Base-by-base conservation (phyloP, 2,888 invertebrate species). In the Punctoribates punctum region DNA sequence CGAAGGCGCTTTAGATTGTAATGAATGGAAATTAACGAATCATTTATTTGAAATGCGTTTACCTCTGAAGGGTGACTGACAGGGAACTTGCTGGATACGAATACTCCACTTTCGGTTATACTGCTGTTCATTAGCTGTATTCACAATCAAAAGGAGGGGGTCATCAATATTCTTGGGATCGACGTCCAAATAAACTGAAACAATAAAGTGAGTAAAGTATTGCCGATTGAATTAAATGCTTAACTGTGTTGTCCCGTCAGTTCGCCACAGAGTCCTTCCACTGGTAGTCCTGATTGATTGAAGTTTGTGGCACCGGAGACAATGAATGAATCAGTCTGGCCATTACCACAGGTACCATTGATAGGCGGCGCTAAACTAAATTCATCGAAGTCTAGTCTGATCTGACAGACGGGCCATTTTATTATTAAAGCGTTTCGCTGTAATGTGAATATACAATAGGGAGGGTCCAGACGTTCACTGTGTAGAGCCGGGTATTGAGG, bases 231-330 rank as follows among this genome's bases (percentile, higher is more conserved):
- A n/a, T n/a, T n/a, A 4, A 51, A 27, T n/a, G 8, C 73, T 62
- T 67, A n/a, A 77, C 77, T 77, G 83, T 94, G 94, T 84, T 90
- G 90, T 17, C 91, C 93, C 46, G 88, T 88, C 81, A 92, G 91
- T 70, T 86, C 86, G 5, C 94, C 94, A 81, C 94, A 94, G 73
- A 93, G 91, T 0, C 89, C 88, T 1, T 93, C 90, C 5, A 90
- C 72, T n/a, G 78, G 78, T 27, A 78, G 72, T 48, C 79, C 79
- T 34, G 78, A 74, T 13, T 79, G 74, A 75, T 78, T 79, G 67
- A 78, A 78, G 48, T 78, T 78, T 2, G 75, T 27, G 2, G 77
- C 78, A 27, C 78, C 78, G 3, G 77, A 76, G 20, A 79, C 75
- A 25, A 93, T 89, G 80, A 94, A 90, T 82, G 93, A 93, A 82